Evolutionary conservation across 92 coral and sea anemone genomes (phyloP).

Genomic region (Chrysogorgia sp.): DNA sequence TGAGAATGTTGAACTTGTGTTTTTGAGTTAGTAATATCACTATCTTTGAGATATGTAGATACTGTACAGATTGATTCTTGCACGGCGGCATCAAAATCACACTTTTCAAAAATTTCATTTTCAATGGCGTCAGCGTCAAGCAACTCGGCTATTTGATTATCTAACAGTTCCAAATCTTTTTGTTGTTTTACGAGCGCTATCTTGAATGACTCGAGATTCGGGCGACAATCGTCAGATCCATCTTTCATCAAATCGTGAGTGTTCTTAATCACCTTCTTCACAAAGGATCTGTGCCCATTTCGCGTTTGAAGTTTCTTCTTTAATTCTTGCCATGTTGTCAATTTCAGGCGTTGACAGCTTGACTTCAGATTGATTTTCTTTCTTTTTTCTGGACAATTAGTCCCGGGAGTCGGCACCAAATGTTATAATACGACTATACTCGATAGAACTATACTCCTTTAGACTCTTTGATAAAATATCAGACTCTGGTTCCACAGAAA

Average conservation of each 20-base stretch:
- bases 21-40: not conserved
- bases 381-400: too few species aligned
- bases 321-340: too few species aligned
- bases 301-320: not conserved
- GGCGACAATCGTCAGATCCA: not conserved
- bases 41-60: not conserved
- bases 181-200: not conserved
- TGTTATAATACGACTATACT: too few species aligned
- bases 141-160: not conserved
- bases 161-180: not conserved
- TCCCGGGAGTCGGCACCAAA: too few species aligned
- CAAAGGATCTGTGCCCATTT: not conserved
- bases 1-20: not conserved
- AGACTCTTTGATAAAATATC: too few species aligned
- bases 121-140: conserved; percentile 13
- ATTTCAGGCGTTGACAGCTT: too few species aligned
- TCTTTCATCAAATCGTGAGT: not conserved
- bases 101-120: conserved; percentile 7
- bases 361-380: too few species aligned
- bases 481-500: too few species aligned
- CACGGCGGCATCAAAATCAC: conserved; percentile 21
- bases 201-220: conserved; percentile 11
- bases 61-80: conserved; percentile 6
- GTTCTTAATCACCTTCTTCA: not conserved
- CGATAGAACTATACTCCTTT: too few species aligned